Percentiles rank a stretch among this genome's conserved stretches.
Evolutionary conservation across 2,113 vertebrate genomes (phyloP).

Genomic region (Catharus fuscescens): DNA sequence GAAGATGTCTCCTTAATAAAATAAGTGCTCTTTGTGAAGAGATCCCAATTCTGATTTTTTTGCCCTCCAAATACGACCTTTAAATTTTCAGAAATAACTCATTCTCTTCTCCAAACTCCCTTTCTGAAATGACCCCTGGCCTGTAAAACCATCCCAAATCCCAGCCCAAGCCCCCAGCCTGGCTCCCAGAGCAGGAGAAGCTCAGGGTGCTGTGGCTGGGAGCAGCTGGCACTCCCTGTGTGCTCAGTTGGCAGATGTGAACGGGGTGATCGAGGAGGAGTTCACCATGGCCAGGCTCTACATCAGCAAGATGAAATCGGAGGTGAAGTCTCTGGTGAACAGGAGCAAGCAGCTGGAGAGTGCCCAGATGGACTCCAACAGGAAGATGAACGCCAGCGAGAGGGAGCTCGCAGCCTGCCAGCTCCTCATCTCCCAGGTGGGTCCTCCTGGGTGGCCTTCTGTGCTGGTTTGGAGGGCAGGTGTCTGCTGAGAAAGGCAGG

Average conservation of each 20-base stretch:
- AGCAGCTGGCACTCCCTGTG: not conserved
- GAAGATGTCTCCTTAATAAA: not conserved
- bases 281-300: conserved; percentile 91
- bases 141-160: accelerated
- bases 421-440: conserved; percentile 82
- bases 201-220: accelerated
- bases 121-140: not conserved
- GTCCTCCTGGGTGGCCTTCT: not conserved
- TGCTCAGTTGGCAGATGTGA: conserved; percentile 83
- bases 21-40: accelerated
- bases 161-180: accelerated
- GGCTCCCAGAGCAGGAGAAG: accelerated
- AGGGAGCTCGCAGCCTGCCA: conserved; percentile 90
- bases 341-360: conserved; percentile 90
- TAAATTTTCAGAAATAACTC: not conserved
- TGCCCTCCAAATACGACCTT: accelerated
- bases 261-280: conserved; percentile 89
- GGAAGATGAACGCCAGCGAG: conserved; percentile 91
- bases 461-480: no score
- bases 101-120: not conserved
- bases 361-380: conserved; percentile 84
- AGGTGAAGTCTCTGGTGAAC: conserved; percentile 92
- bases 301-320: conserved; percentile 93
- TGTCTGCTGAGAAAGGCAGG: no score
- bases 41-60: not conserved